phyloP scores from a whole-genome alignment of 2,113 vertebrate genomes.

The Lynx canadensis region DNA sequence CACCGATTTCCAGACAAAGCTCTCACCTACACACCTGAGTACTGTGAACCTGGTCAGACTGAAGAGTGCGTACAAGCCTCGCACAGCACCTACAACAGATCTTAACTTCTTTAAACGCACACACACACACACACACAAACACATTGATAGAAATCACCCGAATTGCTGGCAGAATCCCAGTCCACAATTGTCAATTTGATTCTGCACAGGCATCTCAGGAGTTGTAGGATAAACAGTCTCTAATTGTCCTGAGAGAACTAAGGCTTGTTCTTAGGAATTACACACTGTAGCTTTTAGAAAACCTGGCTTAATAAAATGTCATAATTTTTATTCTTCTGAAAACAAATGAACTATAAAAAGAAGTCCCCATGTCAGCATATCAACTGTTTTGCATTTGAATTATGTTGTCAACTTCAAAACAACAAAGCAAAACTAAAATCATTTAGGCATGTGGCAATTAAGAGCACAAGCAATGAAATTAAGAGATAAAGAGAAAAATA shows the following conservation, averaged over 20 bases:
- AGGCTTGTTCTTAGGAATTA: conserved; percentile 41
- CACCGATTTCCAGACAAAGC: background rate
- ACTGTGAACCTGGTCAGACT: background rate
- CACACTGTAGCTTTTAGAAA: conserved; percentile 66
- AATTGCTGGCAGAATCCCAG: conserved; percentile 5
- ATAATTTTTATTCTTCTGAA: conserved; percentile 63
- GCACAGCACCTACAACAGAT: background rate
- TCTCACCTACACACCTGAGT: background rate
- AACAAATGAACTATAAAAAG: conserved; percentile 74
- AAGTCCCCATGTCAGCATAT: conserved; percentile 71
- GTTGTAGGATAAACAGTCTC: background rate
- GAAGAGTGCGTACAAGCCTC: background rate
- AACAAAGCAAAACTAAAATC: conserved; percentile 69
- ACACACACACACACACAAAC: background rate
- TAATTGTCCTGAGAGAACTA: background rate
- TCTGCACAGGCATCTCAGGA: background rate
- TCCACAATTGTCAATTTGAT: conserved; percentile 41
- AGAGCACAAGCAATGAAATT: conserved; percentile 63
- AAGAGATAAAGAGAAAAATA: conserved; percentile 72
- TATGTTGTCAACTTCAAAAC: conserved; percentile 78
- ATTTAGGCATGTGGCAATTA: conserved; percentile 82
- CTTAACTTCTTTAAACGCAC: background rate
- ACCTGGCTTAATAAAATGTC: conserved; percentile 65
- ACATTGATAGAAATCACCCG: background rate
- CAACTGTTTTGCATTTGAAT: conserved; percentile 73